These are phyloP conservation scores for Drosophila neotestacea DNA, from an alignment of 2,888 invertebrate species.

Conservation along the genomic window DNA sequence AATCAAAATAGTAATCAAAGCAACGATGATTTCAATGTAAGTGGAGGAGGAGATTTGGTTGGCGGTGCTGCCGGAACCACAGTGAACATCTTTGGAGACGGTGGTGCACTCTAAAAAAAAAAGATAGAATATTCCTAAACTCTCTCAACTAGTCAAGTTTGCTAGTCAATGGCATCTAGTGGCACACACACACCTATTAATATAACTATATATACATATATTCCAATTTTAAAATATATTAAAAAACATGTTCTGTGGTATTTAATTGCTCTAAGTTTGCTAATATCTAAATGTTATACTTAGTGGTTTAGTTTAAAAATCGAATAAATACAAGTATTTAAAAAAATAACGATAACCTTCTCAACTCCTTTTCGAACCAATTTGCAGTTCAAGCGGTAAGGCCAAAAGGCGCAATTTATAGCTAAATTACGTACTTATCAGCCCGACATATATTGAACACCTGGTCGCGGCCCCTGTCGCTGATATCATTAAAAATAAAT, in stretches of 20 bases:
- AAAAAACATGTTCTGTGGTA: conserved; percentile 78
- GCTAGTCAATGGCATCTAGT: conserved; percentile 58
- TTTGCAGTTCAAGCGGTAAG: conserved; percentile 61
- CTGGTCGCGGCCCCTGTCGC: conserved; percentile 74
- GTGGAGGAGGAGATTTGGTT: conserved; percentile 42
- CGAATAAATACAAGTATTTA: conserved; percentile 59
- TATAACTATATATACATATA: conserved; percentile 35
- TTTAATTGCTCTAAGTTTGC: conserved; percentile 79
- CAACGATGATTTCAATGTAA: conserved; percentile 71
- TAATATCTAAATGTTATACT: conserved; percentile 78
- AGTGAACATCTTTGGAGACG: conserved; percentile 55
- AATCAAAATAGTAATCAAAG: conserved; percentile 67
- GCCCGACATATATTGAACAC: conserved; percentile 80
- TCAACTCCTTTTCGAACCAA: conserved; percentile 12
- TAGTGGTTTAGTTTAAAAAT: conserved; percentile 75
- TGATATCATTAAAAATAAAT: conserved; percentile 67
- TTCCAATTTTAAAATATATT: conserved; percentile 67
- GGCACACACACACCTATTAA: conserved; percentile 5
- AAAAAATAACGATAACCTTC: conserved; percentile 19
- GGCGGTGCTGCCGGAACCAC: conserved; percentile 36
- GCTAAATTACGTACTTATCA: conserved; percentile 75
- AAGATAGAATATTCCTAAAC: conserved; percentile 6
- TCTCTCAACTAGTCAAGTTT: conserved; percentile 62
- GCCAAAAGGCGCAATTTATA: conserved; percentile 65
- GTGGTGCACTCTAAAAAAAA: conserved; percentile 43